Evolutionary conservation across 2,888 invertebrate genomes (phyloP).

Genomic region (Patella pellucida): DNA sequence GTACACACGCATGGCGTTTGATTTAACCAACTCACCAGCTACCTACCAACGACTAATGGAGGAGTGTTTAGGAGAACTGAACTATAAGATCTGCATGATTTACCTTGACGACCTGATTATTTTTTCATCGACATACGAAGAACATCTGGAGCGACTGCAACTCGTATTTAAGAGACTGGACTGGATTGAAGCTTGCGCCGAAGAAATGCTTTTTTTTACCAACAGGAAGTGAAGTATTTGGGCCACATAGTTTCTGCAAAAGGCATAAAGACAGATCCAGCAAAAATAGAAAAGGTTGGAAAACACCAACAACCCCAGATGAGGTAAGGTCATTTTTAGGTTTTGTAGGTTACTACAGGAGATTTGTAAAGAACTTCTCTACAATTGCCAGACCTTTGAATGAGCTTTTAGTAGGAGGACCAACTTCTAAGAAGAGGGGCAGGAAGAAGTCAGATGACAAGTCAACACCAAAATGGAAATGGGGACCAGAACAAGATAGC

Average conservation of each 20-base stretch:
- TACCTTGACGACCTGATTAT: conserved; percentile 24
- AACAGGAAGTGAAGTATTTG: conserved; percentile 14
- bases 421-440: neutral
- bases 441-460: conserved; percentile 16
- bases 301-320: conserved; percentile 9
- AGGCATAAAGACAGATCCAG: conserved; percentile 1
- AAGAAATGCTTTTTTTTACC: conserved; percentile 13
- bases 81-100: conserved; percentile 7
- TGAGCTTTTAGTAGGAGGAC: neutral
- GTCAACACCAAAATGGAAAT: conserved; percentile 22
- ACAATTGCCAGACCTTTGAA: neutral
- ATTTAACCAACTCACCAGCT: conserved; percentile 1
- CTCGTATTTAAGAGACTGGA: conserved; percentile 15
- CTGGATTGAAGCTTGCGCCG: conserved; percentile 9
- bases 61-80: neutral
- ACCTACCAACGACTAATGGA: neutral
- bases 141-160: conserved; percentile 8
- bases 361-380: conserved; percentile 1
- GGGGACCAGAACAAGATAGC: no score
- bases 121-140: conserved; percentile 1
- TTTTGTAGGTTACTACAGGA: conserved; percentile 1
- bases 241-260: conserved; percentile 4
- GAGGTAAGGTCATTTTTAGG: conserved; percentile 5
- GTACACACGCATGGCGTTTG: neutral
- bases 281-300: neutral